Percentiles rank a stretch among this genome's conserved stretches.
These are phyloP conservation scores for Corynorhinus townsendii DNA, from an alignment of 2,113 vertebrate species.

Conservation along the genomic window DNA sequence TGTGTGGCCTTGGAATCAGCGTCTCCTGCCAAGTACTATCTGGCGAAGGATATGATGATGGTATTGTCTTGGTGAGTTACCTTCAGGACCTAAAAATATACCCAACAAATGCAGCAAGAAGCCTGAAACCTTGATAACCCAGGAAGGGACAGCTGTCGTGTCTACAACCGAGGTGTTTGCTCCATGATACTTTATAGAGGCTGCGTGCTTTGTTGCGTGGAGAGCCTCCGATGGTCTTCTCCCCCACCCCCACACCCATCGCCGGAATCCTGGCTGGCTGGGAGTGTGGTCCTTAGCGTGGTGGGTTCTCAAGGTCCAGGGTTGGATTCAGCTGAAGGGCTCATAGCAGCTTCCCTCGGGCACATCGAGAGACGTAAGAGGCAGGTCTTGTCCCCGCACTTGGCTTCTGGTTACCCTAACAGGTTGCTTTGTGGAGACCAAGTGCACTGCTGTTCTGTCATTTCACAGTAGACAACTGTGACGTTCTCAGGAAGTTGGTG, in stretches of 20 bases:
- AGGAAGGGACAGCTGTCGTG: neutral
- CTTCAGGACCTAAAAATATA: neutral
- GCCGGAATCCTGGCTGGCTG: neutral
- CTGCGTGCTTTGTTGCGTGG: neutral
- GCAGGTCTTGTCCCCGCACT: too few species aligned
- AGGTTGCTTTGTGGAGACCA: too few species aligned
- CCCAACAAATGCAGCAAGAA: neutral
- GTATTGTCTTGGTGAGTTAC: slow-evolving; percentile 1
- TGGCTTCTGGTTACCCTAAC: too few species aligned
- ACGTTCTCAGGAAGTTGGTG: too few species aligned
- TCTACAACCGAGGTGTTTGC: neutral
- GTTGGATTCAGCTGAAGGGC: neutral
- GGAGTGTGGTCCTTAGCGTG: neutral
- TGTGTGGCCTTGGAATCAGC: neutral
- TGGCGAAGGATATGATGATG: neutral
- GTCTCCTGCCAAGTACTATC: slow-evolving; percentile 18
- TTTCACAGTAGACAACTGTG: too few species aligned
- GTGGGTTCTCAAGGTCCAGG: neutral
- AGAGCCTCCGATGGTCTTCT: neutral
- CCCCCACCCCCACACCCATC: neutral
- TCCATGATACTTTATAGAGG: neutral
- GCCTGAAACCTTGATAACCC: neutral
- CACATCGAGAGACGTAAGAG: too few species aligned
- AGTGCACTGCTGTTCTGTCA: too few species aligned
- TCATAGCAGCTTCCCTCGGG: too few species aligned